A percentile compares a stretch with the other conserved stretches of the same genome.
Evolutionary conservation across 2,888 invertebrate species (phyloP).

Genomic region (Amiota mariae): DNA sequence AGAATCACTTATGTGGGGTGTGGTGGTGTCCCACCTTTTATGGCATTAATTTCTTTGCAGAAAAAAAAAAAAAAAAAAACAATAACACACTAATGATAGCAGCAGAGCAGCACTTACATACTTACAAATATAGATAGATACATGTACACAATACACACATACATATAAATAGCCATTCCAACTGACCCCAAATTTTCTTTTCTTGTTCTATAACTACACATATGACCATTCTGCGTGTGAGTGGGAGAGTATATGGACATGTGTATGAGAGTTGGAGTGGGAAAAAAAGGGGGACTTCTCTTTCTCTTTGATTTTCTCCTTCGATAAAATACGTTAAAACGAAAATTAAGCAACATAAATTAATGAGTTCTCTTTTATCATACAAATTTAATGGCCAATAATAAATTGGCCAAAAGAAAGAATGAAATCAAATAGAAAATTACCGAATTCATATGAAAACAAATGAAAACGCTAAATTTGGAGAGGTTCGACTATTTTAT

Average conservation of each 20-base stretch:
- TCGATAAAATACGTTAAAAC: slow-evolving; percentile 67
- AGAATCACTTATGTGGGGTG: slow-evolving; percentile 8
- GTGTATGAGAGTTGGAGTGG: neutral
- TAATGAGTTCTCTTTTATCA: slow-evolving; percentile 62
- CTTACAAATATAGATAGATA: too few species aligned
- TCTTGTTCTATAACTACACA: too few species aligned
- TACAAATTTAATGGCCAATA: slow-evolving; percentile 65
- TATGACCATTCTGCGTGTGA: slow-evolving; percentile 9
- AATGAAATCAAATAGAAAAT: slow-evolving; percentile 46
- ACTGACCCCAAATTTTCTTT: too few species aligned
- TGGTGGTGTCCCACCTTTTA: slow-evolving; percentile 24
- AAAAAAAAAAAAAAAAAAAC: slow-evolving; percentile 56
- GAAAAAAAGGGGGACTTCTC: slow-evolving; percentile 18
- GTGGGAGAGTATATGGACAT: slow-evolving; percentile 15
- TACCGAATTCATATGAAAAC: slow-evolving; percentile 37
- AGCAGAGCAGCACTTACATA: too few species aligned
- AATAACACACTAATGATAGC: neutral
- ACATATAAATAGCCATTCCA: too few species aligned
- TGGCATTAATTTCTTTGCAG: slow-evolving; percentile 32
- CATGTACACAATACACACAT: too few species aligned
- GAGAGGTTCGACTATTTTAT: too few species aligned
- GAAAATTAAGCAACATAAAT: slow-evolving; percentile 68
- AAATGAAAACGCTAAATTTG: too few species aligned
- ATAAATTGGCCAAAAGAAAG: slow-evolving; percentile 61
- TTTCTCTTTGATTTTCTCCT: slow-evolving; percentile 39